phyloP scores from a whole-genome alignment of 2,888 invertebrate species.

The Hoplodrina blanda region DNA sequence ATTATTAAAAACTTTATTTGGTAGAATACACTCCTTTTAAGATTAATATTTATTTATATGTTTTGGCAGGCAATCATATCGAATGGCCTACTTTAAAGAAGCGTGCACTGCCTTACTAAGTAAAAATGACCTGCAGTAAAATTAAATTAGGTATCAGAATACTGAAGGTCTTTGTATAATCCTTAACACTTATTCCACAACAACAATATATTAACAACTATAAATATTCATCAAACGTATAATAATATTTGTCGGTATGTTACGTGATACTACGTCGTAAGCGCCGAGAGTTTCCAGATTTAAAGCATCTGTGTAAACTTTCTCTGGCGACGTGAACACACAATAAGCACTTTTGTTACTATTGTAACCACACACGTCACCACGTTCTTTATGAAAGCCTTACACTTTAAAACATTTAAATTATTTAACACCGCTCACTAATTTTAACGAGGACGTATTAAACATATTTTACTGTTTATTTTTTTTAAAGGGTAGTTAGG shows the following conservation, averaged over 20 bases:
- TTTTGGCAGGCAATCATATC: not conserved
- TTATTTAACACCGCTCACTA: conserved; percentile 23
- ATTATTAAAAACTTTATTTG: conserved; percentile 1
- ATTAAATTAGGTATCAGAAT: not conserved
- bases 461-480: conserved; percentile 31
- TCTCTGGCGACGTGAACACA: conserved; percentile 65
- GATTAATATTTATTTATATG: not conserved
- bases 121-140: not conserved
- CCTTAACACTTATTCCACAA: not conserved
- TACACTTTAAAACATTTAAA: conserved; percentile 18
- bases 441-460: conserved; percentile 12
- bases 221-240: conserved; percentile 1
- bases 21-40: not conserved
- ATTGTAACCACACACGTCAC: conserved; percentile 40
- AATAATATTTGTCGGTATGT: conserved; percentile 24
- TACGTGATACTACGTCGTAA: conserved; percentile 51
- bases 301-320: conserved; percentile 72
- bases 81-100: not conserved
- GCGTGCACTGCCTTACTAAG: not conserved
- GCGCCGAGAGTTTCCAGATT: conserved; percentile 65
- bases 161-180: not conserved
- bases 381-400: conserved; percentile 32
- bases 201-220: not conserved
- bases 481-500: conserved; percentile 54
- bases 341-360: conserved; percentile 58